Evolutionary conservation across 2,888 invertebrate genomes (phyloP).

Genomic region (Ormyrus labotus): DNA sequence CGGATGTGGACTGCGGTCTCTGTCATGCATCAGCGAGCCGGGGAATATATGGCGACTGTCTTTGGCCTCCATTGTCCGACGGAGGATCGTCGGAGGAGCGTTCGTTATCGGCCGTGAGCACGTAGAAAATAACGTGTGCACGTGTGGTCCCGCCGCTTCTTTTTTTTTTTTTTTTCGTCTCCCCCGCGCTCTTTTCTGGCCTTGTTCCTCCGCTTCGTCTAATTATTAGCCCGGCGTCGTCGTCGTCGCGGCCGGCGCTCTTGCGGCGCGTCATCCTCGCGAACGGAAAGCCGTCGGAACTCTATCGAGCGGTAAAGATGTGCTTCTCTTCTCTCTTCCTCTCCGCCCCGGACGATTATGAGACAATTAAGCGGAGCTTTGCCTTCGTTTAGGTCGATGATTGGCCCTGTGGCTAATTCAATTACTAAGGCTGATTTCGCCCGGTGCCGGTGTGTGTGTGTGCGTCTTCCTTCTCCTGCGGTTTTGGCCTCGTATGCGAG

Average conservation of each 20-base stretch:
- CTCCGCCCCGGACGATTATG: constrained; percentile 1
- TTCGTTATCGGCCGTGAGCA: constrained; percentile 27
- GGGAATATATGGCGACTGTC: constrained; percentile 50
- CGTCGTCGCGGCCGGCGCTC: not conserved
- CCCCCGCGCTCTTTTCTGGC: not conserved
- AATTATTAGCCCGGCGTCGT: not conserved
- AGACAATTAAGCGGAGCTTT: constrained; percentile 21
- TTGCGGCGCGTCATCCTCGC: constrained; percentile 27
- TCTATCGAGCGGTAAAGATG: not conserved
- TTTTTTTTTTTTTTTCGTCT: too few relatives aligned
- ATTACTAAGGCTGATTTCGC: constrained; percentile 22
- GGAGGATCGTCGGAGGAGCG: constrained; percentile 10
- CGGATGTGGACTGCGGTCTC: constrained; percentile 76
- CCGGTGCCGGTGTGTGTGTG: too few relatives aligned
- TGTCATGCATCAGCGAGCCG: constrained; percentile 73
- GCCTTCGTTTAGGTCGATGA: constrained; percentile 4
- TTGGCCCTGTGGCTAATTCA: constrained; percentile 29
- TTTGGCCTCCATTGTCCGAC: constrained; percentile 16
- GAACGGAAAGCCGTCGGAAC: constrained; percentile 6
- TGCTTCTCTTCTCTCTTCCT: not conserved
- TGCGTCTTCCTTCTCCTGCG: not conserved
- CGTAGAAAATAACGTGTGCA: constrained; percentile 7
- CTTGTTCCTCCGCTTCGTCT: too few relatives aligned
- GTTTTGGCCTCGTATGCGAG: not conserved
- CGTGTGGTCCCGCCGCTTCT: constrained; percentile 20